A percentile compares a stretch with the other conserved stretches of the same genome.
Conservation (phyloP, 2,888 invertebrate species). For the Chloromyia formosa region DNA sequence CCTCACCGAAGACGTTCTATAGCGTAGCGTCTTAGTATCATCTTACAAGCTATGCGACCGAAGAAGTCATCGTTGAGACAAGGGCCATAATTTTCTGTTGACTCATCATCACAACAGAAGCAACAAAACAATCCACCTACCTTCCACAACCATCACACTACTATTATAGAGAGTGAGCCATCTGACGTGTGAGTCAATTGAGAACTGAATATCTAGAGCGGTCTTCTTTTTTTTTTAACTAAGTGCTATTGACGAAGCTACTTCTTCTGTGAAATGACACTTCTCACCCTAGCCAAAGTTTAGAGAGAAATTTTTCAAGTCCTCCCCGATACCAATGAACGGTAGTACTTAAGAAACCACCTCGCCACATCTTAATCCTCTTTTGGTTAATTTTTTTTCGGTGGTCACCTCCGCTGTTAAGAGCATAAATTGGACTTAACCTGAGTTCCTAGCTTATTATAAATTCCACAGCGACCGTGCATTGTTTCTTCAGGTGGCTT, state of each 20-base stretch:
- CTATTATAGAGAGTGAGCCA: neutral
- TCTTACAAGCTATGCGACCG: neutral
- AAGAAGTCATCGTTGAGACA: neutral
- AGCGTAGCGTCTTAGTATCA: constrained; percentile 18
- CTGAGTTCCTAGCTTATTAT: neutral
- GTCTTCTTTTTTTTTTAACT: neutral
- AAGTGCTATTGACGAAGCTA: constrained; percentile 16
- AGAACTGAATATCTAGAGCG: neutral
- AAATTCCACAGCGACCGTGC: neutral
- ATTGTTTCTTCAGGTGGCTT: constrained; percentile 33
- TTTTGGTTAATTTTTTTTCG: constrained; percentile 15
- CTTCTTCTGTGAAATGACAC: neutral
- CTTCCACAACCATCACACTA: too few species aligned
- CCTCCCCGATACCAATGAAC: neutral
- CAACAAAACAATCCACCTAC: neutral
- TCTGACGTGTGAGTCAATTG: constrained; percentile 24
- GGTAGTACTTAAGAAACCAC: neutral
- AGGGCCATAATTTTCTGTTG: constrained; percentile 28
- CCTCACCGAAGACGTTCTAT: constrained; percentile 7
- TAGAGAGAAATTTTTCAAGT: neutral
- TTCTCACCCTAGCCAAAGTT: neutral
- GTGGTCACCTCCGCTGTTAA: constrained; percentile 21
- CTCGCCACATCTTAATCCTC: constrained; percentile 18
- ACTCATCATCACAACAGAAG: constrained; percentile 10
- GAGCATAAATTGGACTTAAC: constrained; percentile 28